Conservation (phyloP, 30 jellyfish, hydroid and myxozoan species). For the Euphysa ruthae region DNA sequence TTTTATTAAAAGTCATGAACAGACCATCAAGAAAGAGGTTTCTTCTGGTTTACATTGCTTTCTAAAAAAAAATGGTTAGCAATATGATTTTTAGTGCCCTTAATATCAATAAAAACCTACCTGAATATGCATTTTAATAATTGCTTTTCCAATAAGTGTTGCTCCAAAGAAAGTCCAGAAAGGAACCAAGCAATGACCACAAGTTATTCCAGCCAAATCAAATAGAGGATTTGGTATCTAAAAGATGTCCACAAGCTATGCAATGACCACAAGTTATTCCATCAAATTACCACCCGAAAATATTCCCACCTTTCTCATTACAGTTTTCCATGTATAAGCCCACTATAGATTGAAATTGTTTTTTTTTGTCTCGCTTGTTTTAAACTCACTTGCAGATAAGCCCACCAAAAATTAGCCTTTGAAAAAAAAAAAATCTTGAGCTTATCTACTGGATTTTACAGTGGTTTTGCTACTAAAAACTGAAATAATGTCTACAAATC, state of each 20-base stretch:
- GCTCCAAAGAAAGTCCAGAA: conserved; percentile 99
- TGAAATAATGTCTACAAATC: too few relatives aligned
- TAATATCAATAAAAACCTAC: conserved; percentile 12
- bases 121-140: conserved; percentile 92
- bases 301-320: too few relatives aligned
- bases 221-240: conserved; percentile 96
- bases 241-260: too few relatives aligned
- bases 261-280: too few relatives aligned
- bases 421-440: too few relatives aligned
- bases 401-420: too few relatives aligned
- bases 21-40: not conserved
- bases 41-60: not conserved
- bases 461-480: too few relatives aligned
- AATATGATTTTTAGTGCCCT: not conserved
- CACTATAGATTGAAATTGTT: not conserved
- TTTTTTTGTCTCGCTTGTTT: too few relatives aligned
- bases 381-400: too few relatives aligned
- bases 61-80: not conserved
- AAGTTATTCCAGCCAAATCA: conserved; percentile 97
- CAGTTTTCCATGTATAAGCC: not conserved
- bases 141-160: conserved; percentile 92
- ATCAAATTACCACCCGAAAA: too few relatives aligned
- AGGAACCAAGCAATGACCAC: conserved; percentile 99
- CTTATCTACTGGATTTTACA: too few relatives aligned
- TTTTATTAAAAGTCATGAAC: too few relatives aligned